Evolutionary conservation across 2,113 vertebrate species (phyloP).

Genomic region (Odontesthes bonariensis): DNA sequence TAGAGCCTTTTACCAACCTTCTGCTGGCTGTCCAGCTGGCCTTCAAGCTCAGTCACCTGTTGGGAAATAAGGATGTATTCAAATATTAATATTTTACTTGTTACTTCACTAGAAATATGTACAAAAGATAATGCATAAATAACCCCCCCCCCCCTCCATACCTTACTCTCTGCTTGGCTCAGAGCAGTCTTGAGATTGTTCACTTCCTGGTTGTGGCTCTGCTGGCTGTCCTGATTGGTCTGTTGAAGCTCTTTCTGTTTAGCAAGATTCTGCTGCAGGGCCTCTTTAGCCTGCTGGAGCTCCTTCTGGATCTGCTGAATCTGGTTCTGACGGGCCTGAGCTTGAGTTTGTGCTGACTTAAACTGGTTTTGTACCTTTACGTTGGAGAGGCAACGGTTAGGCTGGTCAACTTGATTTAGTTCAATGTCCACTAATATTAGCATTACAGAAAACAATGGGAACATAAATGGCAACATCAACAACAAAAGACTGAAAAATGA

Average conservation of each 20-base stretch:
- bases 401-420: background rate
- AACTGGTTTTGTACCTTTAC: conserved; percentile 71
- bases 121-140: background rate
- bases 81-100: background rate
- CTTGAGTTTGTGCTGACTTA: conserved; percentile 61
- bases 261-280: conserved; percentile 60
- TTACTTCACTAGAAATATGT: background rate
- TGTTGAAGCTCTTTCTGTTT: conserved; percentile 74
- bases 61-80: background rate
- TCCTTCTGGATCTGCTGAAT: conserved; percentile 71
- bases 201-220: conserved; percentile 84
- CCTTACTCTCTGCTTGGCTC: conserved; percentile 87
- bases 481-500: background rate
- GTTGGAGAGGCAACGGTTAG: background rate
- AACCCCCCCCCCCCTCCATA: conserved; percentile 41
- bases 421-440: background rate
- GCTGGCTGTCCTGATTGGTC: conserved; percentile 54
- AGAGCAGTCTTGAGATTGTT: conserved; percentile 86
- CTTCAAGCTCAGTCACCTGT: conserved; percentile 86
- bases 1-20: conserved; percentile 81
- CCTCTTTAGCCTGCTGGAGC: conserved; percentile 72
- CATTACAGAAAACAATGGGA: background rate
- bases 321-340: conserved; percentile 71
- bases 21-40: conserved; percentile 86
- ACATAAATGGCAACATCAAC: too few relatives aligned